Evolutionary conservation across 2,888 invertebrate species (phyloP).

Genomic region (Lepidochrysops patricia): DNA sequence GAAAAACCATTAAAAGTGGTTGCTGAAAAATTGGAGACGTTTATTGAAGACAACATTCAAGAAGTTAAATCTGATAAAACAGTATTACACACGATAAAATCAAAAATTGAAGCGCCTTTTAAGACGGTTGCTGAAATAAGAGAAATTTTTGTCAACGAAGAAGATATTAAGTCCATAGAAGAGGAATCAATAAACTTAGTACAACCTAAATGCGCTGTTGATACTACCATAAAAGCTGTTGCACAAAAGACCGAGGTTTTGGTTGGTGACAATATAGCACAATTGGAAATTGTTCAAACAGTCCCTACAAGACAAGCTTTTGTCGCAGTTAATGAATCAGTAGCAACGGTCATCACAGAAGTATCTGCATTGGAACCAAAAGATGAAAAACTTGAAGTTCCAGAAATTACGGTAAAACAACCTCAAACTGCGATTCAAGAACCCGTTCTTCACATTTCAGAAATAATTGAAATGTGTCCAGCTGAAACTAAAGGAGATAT

Average conservation of each 20-base stretch:
- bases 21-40: slow-evolving; percentile 23
- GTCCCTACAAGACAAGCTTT: neutral
- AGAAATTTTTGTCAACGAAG: slow-evolving; percentile 29
- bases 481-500: slow-evolving; percentile 16
- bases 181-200: slow-evolving; percentile 16
- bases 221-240: slow-evolving; percentile 18
- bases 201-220: slow-evolving; percentile 20
- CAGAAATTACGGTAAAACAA: slow-evolving; percentile 6
- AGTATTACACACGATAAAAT: slow-evolving; percentile 23
- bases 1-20: slow-evolving; percentile 18
- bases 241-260: slow-evolving; percentile 19
- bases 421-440: slow-evolving; percentile 17
- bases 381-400: slow-evolving; percentile 11
- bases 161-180: slow-evolving; percentile 22
- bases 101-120: slow-evolving; percentile 27
- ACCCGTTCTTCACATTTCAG: slow-evolving; percentile 4
- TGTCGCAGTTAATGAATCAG: slow-evolving; percentile 5
- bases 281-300: neutral
- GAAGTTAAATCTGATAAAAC: slow-evolving; percentile 26
- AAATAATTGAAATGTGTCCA: slow-evolving; percentile 13
- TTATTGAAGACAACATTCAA: slow-evolving; percentile 25
- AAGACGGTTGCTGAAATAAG: slow-evolving; percentile 26
- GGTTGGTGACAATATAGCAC: slow-evolving; percentile 4
- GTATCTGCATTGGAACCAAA: slow-evolving; percentile 14
- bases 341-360: slow-evolving; percentile 8